Evolutionary conservation across 2,797 vertebrate species (phyloP), one percentile per base, ranked within the genome.

Genomic region (Chaenodraco wilsoni): DNA sequence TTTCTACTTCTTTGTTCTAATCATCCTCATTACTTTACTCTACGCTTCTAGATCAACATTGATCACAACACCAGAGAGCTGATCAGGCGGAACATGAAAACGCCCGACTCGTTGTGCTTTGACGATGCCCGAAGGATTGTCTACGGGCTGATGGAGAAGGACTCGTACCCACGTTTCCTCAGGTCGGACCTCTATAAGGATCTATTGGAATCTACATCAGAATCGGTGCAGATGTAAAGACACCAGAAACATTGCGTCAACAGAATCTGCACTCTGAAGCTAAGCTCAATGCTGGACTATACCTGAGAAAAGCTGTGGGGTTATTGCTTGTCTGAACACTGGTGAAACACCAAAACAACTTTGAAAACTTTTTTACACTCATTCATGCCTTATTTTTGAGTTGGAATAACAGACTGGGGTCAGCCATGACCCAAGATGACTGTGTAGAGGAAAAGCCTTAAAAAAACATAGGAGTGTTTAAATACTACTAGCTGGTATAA

Each of bases 131-230:
- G 96, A 80, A 95, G 81, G 92, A 95, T 95, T 3, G 95, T 96
- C 41, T 96, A 94, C 16, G 85, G 86, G 64, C 92, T 97, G 2
- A 96, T 96, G 95, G 95, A 97, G 91, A 95, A 89, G 79, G 96
- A 97, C 90, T 97, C 96, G 2, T 97, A 96, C 55, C 95, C 95
- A 23, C 79, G 92, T 72, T 97, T 97, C 83, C 92, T 97, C 21
- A 91, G 91, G 68, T 97, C 96, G 2, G 92, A 96, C 79, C 79
- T 96, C 73, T 96, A 96, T 80, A 91, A 85, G 81, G 89, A 90
- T 64, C 84, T 98, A 65, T 63, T 95, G 74, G 87, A 91, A 60
- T 93, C 89, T 6, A 69, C 74, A 5, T 84, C 87, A 14, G 69
- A 90, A 19, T 69, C 87, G 1, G 66, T 74, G 44, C 82, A 75